phyloP scores from a whole-genome alignment of 2,888 invertebrate species.

The Dione vanillae region DNA sequence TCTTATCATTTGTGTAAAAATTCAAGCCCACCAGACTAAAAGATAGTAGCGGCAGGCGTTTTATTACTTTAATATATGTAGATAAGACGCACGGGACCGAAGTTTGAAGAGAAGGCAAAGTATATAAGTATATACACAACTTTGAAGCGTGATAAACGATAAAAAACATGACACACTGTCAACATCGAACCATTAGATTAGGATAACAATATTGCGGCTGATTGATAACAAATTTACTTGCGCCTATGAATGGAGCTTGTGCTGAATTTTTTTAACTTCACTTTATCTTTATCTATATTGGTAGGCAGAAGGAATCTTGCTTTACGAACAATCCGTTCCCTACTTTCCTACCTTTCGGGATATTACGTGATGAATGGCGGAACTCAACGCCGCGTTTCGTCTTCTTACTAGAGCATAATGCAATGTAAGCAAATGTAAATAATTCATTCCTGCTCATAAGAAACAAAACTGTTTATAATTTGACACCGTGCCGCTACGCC shows the following conservation, averaged over 20 bases:
- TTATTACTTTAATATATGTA: conserved; percentile 32
- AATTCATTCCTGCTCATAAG: no score
- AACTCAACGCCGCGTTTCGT: no score
- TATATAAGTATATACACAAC: conserved; percentile 34
- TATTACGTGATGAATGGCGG: no score
- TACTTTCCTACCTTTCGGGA: no score
- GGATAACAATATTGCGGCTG: conserved; percentile 39
- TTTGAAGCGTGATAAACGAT: conserved; percentile 45
- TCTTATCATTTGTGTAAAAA: conserved; percentile 32
- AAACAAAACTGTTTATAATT: no score
- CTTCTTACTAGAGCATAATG: no score
- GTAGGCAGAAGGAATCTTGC: no score
- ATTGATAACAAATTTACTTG: neutral
- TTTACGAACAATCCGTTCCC: no score
- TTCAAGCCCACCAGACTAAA: conserved; percentile 33
- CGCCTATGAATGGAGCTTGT: neutral
- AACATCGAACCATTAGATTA: conserved; percentile 44
- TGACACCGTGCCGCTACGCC: neutral
- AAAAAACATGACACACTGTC: conserved; percentile 41
- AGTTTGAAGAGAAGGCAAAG: conserved; percentile 37
- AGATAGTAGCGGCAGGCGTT: conserved; percentile 37
- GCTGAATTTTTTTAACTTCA: no score
- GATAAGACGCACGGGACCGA: conserved; percentile 43
- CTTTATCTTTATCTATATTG: no score
- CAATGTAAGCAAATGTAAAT: no score